Evolutionary conservation across 2,888 invertebrate genomes (phyloP).

Genomic region (Dryocosmus kuriphilus): DNA sequence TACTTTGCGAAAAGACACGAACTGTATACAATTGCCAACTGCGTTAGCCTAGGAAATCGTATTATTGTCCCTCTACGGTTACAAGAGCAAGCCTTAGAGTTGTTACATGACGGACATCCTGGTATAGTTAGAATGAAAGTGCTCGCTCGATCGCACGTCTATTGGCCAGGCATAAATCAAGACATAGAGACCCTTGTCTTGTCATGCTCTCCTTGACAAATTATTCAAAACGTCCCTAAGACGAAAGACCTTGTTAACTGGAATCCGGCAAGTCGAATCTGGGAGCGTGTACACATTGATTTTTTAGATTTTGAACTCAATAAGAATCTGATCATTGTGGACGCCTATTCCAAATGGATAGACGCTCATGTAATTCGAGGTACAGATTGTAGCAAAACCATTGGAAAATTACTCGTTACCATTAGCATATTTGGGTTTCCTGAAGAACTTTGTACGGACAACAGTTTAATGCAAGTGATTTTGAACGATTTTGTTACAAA

Average conservation of each 20-base stretch:
- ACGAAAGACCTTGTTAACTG: conserved; percentile 50
- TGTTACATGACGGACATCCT: conserved; percentile 57
- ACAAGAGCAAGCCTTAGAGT: too few relatives aligned
- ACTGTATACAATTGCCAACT: too few relatives aligned
- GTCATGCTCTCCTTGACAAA: conserved; percentile 61
- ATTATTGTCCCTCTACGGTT: too few relatives aligned
- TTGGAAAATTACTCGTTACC: conserved; percentile 42
- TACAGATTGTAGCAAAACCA: conserved; percentile 40
- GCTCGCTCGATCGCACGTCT: conserved; percentile 63
- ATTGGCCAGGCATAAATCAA: conserved; percentile 62
- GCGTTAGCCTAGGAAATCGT: too few relatives aligned
- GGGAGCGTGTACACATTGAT: conserved; percentile 75
- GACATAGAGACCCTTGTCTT: conserved; percentile 62
- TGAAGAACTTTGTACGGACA: conserved; percentile 46
- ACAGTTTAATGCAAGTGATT: conserved; percentile 43
- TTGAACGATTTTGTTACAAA: conserved; percentile 41
- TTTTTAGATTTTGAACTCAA: too few relatives aligned
- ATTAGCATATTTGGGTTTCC: conserved; percentile 50
- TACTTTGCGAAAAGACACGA: too few relatives aligned
- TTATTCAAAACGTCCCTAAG: conserved; percentile 61
- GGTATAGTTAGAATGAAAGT: conserved; percentile 65
- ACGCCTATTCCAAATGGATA: conserved; percentile 66
- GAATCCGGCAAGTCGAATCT: conserved; percentile 59
- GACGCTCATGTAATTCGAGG: conserved; percentile 60
- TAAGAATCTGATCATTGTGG: conserved; percentile 45